Evolutionary conservation across 2,888 invertebrate genomes (phyloP), one percentile per base, ranked within the genome.

Genomic region (Drosophila basisetae): DNA sequence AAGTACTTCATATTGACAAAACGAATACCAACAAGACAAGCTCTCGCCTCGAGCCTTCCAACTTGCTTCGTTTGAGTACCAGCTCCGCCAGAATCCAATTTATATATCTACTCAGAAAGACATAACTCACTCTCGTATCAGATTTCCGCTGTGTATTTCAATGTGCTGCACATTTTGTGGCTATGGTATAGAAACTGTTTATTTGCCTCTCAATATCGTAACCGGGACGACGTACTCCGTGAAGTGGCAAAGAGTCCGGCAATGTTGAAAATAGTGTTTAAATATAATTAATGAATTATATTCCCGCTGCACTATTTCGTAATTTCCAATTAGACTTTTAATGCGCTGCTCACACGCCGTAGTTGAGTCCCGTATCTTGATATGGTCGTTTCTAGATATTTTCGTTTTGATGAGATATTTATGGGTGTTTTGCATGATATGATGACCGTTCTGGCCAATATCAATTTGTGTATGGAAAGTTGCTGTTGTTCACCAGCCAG

Each of bases 271-370:
- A 50, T 16, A n/a, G n/a, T 31, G 13, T 22, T 41, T n/a, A 62
- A 83, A 81, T 70, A 71, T 76, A 70, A 81, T 89, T 85, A 86
- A 85, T 82, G 79, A 85, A 82, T 68, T 76, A 68, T 71, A 73
- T 76, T 75, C 47, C 10, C 35, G 7, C 54, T 55, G 49, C 49
- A 56, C 55, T 55, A 54, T 49, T 35, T 30, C 22, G 47, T 47
- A 25, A 7, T 31, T 28, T 28, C 18, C 58, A 69, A 69, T 70
- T 68, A 67, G 5, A 31, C 53, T 75, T 67, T 68, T 69, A 86
- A 89, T 89, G 82, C 41, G 37, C 16, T 62, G 49, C 63, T 79
- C 84, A 81, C 87, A 84, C 86, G 69, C 22, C 31, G 10, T 41
- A 13, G 37, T 49, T 39, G 50, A 22, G 43, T 28, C 30, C 22